Base-by-base conservation (phyloP, 2,797 vertebrate species). In the Melanotaenia boesemani region DNA sequence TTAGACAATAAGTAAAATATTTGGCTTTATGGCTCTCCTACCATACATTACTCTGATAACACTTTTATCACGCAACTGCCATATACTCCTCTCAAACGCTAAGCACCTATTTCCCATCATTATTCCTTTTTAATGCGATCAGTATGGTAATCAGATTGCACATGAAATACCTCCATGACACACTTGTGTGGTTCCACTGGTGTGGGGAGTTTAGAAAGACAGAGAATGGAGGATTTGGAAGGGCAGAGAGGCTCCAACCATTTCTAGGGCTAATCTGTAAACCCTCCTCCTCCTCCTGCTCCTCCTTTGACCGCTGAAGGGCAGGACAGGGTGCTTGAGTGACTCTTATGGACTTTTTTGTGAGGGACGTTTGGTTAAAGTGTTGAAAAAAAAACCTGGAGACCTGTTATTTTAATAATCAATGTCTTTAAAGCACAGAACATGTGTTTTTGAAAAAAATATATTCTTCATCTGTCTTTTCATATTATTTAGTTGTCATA, bases 121-220 rank as follows among this genome's bases (percentile, higher is more conserved):
- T 93, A 92, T 94, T 91, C 83, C 80, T 72, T 92, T 73, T 94
- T 95, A 95, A 96, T 94, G 92, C 92, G 95, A 95, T 96, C 95
- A 95, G 91, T 88, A 89, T 90, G 86, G 77, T 96, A 96, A 96
- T 96, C 95, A 95, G 95, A 94, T 96, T 96, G 90, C 85, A 85
- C 87, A 85, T 91, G 78, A 94, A 95, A 95, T 93, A 83, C 94
- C 92, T 92, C 85, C 87, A 85, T 94, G 94, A 92, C 93, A 94
- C 90, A 94, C 85, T 93, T 94, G 88, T 88, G 83, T 79, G 75
- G 66, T 66, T 81, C 55, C 67, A 50, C 58, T 67, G 70, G 79
- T 76, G 74, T 72, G 72, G 68, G 77, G 82, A 79, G 68, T 86
- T 83, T 74, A 73, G 82, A 84, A 63, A 76, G 76, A 79, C 59